phyloP scores from a whole-genome alignment of 35 echinoderm and acorn worm genomes.

The Apostichopus parvimensis region DNA sequence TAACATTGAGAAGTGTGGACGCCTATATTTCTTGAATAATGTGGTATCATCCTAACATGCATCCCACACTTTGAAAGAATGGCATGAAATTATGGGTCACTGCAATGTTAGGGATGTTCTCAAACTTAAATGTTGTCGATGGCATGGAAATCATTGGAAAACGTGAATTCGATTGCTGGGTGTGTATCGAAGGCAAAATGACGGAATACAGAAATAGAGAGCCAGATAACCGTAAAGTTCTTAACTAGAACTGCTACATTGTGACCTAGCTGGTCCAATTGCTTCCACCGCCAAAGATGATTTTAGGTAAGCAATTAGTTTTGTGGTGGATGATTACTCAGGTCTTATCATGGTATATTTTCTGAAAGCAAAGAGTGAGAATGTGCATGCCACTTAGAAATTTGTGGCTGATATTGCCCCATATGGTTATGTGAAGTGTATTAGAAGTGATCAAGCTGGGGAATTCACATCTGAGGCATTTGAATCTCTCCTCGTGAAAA shows the following conservation, averaged over 20 bases:
- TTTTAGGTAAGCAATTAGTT: constrained; percentile 61
- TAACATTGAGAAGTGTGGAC: constrained; percentile 33
- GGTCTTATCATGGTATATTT: constrained; percentile 65
- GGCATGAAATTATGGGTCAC: constrained; percentile 31
- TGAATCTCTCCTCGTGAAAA: constrained; percentile 40
- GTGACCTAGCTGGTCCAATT: constrained; percentile 54
- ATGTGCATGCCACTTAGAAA: constrained; percentile 45
- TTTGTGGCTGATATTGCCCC: constrained; percentile 21
- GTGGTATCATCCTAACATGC: not conserved
- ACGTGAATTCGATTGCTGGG: constrained; percentile 41
- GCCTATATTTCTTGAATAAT: constrained; percentile 47
- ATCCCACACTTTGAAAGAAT: not conserved
- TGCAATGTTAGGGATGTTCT: constrained; percentile 44
- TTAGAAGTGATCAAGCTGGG: constrained; percentile 53
- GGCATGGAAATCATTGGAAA: constrained; percentile 26
- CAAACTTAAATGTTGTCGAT: constrained; percentile 34
- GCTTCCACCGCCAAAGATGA: constrained; percentile 28
- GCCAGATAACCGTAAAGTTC: constrained; percentile 31
- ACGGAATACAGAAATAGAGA: constrained; percentile 45
- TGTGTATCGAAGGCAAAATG: constrained; percentile 61
- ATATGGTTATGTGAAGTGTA: constrained; percentile 36
- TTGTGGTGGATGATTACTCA: constrained; percentile 61
- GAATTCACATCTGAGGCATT: constrained; percentile 56
- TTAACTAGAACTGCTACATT: constrained; percentile 27
- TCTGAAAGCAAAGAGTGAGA: constrained; percentile 56